These are phyloP conservation scores for Pygmarrhopalites habei DNA, from an alignment of 1,140 invertebrate species.

Conservation along the genomic window DNA sequence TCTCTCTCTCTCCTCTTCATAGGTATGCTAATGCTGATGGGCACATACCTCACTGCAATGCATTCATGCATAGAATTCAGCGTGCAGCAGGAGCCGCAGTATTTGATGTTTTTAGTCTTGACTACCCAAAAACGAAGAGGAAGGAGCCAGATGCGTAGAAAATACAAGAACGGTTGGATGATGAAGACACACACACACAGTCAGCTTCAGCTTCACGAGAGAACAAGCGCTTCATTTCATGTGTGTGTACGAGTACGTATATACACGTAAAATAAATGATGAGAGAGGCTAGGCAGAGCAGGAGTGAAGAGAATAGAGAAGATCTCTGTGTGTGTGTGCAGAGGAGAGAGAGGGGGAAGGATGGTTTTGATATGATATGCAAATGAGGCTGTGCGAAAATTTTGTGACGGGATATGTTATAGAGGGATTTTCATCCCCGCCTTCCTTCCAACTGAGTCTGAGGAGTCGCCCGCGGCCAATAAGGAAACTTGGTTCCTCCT, in stretches of 20 bases:
- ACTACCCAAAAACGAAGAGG: too few relatives aligned
- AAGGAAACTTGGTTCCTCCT: conserved; percentile 33
- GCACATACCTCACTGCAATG: background rate
- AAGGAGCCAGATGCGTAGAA: too few relatives aligned
- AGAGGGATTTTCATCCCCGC: conserved; percentile 20
- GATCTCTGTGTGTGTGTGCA: background rate
- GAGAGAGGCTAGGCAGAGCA: background rate
- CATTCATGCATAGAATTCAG: background rate
- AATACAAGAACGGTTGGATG: too few relatives aligned
- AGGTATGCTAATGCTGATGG: conserved; percentile 1
- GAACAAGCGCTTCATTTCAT: too few relatives aligned
- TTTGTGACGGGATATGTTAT: conserved; percentile 16
- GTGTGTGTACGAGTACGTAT: too few relatives aligned
- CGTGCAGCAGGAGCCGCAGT: too few relatives aligned
- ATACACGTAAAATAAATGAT: background rate
- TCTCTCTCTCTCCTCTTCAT: too few relatives aligned
- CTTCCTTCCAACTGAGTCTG: conserved; percentile 32
- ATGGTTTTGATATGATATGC: conserved; percentile 29
- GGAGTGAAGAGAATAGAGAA: conserved; percentile 1
- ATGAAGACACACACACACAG: too few relatives aligned
- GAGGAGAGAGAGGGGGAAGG: conserved; percentile 7
- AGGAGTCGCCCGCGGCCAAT: conserved; percentile 28
- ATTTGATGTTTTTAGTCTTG: too few relatives aligned
- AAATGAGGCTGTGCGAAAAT: conserved; percentile 36
- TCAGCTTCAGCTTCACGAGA: too few relatives aligned